phyloP scores from a whole-genome alignment of 2,113 vertebrate species.

The Rhabdornis inornatus region DNA sequence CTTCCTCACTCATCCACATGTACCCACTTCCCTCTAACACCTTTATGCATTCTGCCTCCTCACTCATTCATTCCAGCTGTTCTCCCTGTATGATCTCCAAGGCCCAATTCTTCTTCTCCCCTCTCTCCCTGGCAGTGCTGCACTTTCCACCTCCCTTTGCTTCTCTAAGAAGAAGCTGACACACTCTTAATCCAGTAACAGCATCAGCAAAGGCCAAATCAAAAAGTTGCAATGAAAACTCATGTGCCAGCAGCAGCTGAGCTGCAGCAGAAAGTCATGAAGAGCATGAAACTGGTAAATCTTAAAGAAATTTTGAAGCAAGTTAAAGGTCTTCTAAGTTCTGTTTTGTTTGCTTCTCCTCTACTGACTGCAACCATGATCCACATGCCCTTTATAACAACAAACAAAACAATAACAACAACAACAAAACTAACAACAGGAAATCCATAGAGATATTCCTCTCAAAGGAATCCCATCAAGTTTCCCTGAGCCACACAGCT shows the following conservation, averaged over 20 bases:
- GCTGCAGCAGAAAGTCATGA: background rate
- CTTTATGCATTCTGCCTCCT: background rate
- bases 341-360: background rate
- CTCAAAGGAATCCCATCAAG: background rate
- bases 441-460: background rate
- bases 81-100: background rate
- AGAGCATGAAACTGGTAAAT: background rate
- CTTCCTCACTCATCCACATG: background rate
- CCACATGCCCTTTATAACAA: background rate
- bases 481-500: background rate
- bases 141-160: background rate
- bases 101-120: background rate
- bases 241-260: background rate
- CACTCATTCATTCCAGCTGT: background rate
- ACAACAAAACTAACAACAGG: background rate
- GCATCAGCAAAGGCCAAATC: background rate
- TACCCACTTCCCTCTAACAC: background rate
- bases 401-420: background rate
- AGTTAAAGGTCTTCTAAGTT: background rate
- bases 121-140: background rate
- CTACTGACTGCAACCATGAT: background rate
- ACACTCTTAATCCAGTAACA: background rate
- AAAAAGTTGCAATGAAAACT: background rate
- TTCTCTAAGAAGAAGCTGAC: background rate
- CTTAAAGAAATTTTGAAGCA: background rate